Base-by-base conservation (phyloP, 2,888 invertebrate genomes). In the Caenorhabditis uteleia region DNA sequence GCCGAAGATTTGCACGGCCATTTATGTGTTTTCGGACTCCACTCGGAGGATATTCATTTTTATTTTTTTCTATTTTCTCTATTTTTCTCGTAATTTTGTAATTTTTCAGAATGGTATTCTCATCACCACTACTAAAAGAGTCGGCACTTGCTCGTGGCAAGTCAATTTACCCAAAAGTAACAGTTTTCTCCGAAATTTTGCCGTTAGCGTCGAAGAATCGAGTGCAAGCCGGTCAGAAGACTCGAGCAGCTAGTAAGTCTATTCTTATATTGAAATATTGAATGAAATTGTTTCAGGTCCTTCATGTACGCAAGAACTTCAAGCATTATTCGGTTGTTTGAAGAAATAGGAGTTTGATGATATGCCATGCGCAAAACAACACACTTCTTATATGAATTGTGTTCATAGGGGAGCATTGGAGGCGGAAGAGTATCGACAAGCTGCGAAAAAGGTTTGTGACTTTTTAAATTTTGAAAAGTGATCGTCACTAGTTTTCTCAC, bases 331-430 rank as follows among this genome's bases (percentile, higher is more conserved):
- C 53, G 73, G 77, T 25, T 82, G 82, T 45, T 50, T 82, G 47
- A 78, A 79, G 51, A 82, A 82, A 61, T 80, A 78, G 79, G 82
- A 82, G 45, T 80, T 74, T 46, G 82, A 82, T 49, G 79, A 82
- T 55, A 40, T 69, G 33, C 80, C 75, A 25, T 82, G 82, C 45
- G 50, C 53, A 1, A 70, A 70, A 42, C 74, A 79, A 38, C 78
- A 79, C 53, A 61, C 59, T 7, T 38, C 67, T 10, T 80, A 78
- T 57, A 77, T 72, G 74, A 68, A 72, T 27, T 80, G 80, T 53
- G 75, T 78, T 26, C 69, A 75, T 29, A 61, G 71, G 21, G 48
- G 74, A 31, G 76, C 75, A 33, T 51, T 55, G 36, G 71, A 58
- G 12, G 77, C 76, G 20, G 54, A 51, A 7, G 75, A 71, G 16